Conservation (phyloP, 2,888 invertebrate species). For the Acronicta psi region DNA sequence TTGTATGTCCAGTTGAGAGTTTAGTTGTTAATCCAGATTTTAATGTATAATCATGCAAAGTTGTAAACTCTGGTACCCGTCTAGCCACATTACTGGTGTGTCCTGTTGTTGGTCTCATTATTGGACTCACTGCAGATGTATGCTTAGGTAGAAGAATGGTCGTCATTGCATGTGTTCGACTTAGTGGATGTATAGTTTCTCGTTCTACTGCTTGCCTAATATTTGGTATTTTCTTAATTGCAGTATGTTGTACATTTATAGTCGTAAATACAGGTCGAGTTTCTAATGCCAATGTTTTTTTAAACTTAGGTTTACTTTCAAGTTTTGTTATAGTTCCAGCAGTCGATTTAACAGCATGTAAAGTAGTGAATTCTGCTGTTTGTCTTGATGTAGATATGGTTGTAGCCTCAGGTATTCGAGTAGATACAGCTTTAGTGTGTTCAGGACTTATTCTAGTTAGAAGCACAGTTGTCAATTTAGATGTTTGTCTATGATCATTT, state of each 20-base stretch:
- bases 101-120: background rate
- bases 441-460: too few species aligned
- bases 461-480: background rate
- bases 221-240: too few species aligned
- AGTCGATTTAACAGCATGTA: background rate
- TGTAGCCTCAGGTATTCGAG: background rate
- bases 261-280: too few species aligned
- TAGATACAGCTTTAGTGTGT: background rate
- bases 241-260: too few species aligned
- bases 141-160: too few species aligned
- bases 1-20: background rate
- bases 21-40: background rate
- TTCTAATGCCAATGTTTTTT: too few species aligned
- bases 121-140: too few species aligned
- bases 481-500: background rate
- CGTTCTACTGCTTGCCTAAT: too few species aligned
- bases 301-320: too few species aligned
- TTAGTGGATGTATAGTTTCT: too few species aligned
- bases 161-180: too few species aligned
- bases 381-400: background rate
- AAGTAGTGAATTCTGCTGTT: background rate
- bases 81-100: background rate
- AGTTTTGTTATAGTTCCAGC: too few species aligned
- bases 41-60: background rate
- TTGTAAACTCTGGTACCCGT: background rate